Base-by-base conservation (phyloP, 2,113 vertebrate species). In the Eidolon helvum region DNA sequence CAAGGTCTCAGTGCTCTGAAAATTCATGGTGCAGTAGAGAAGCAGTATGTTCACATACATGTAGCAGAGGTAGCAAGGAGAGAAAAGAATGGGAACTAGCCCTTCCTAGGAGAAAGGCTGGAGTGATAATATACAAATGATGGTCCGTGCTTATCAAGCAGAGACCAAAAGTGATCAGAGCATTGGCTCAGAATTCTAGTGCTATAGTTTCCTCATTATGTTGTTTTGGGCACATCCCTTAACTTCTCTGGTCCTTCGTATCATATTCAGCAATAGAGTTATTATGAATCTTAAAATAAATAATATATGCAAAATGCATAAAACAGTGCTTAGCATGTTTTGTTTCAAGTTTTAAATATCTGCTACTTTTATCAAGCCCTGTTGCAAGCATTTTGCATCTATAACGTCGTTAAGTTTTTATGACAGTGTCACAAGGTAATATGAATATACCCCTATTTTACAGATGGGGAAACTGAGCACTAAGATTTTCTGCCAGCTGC, bases 31-130 rank as follows among this genome's bases (percentile, higher is more conserved):
- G 15, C 10, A 10, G 2, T 11, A 19, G 21, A 59, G 38, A 78
- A 26, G 16, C 21, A 12, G 1, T 66, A 2, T 18, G 15, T 11
- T 30, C 2, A 9, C 19, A 65, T 2, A 9, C 5, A 0, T 4
- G 22, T 33, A 33, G 19, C 38, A 77, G 38, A 77, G 5, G 8
- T 0, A 71, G 30, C 84, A 89, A 89, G 30, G 5, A 80, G 10
- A 72, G 14, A 21, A 24, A 59, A 45, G 28, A n/a, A 4, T 6
- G 1, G 45, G 89, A 72, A 9, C 22, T 9, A 38, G 19, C 8
- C 28, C 63, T 45, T 33, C 8, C 6, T 26, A 8, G 57, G 24
- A 50, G 71, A 63, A 43, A 65, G 22, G 4, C 1, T 40, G 33
- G 11, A 43, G 2, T 26, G 18, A 79, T 45, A 33, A 8, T 30